Percentiles rank a stretch among this genome's conserved stretches.
Conservation (phyloP, 2,113 vertebrate genomes). For the Lipophrys pholis region DNA sequence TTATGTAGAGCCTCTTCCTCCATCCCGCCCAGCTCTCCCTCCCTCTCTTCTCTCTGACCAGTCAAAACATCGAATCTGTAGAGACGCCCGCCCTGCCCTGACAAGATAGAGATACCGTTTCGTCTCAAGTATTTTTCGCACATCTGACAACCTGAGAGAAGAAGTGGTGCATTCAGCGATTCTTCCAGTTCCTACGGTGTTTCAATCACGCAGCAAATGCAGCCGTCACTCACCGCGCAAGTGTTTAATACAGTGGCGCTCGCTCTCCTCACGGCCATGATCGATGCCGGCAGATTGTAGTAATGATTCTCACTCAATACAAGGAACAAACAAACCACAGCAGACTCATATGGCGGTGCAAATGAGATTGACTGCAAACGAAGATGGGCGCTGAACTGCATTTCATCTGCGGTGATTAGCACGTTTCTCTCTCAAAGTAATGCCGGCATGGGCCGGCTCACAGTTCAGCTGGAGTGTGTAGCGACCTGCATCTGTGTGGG, state of each 20-base stretch:
- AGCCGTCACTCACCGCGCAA: neutral
- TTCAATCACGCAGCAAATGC: slow-evolving; percentile 2
- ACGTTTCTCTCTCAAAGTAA: neutral
- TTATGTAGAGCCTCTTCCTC: slow-evolving; percentile 36
- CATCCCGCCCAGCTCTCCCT: neutral
- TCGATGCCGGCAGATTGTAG: slow-evolving; percentile 23
- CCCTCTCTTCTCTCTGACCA: slow-evolving; percentile 13
- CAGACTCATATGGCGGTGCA: neutral
- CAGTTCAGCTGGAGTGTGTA: neutral
- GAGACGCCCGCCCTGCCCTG: slow-evolving; percentile 8
- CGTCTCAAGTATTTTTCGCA: neutral
- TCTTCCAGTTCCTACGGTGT: neutral
- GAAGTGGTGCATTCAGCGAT: neutral
- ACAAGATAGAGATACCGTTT: slow-evolving; percentile 11
- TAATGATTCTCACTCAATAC: slow-evolving; percentile 5
- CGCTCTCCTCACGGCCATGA: neutral
- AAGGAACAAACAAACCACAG: slow-evolving; percentile 8
- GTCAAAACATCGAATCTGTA: slow-evolving; percentile 35
- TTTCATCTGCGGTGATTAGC: slow-evolving; percentile 7
- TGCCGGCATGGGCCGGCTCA: neutral
- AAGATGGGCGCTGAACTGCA: slow-evolving; percentile 1
- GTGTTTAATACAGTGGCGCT: neutral
- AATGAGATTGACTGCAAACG: neutral
- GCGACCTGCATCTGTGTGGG: neutral
- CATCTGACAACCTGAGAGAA: neutral